Percentiles rank a stretch among this genome's conserved stretches.
These are phyloP conservation scores for Ylistrum balloti DNA, from an alignment of 1,140 invertebrate genomes.

Conservation along the genomic window DNA sequence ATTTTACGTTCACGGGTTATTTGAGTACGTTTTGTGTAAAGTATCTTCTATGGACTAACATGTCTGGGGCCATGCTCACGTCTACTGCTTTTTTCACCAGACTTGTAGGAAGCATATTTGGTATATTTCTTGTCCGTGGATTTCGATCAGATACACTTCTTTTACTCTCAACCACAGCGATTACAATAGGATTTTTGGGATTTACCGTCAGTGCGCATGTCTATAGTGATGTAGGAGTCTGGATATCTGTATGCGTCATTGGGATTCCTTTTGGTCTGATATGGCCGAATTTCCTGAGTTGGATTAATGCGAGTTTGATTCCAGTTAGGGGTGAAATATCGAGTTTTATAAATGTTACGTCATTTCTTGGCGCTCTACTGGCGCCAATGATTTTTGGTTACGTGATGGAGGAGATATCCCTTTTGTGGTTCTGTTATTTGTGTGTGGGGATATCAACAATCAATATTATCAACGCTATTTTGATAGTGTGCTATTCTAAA, in stretches of 20 bases:
- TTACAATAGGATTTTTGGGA: constrained; percentile 40
- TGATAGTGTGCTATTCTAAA: background rate
- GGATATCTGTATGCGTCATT: constrained; percentile 53
- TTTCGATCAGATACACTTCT: constrained; percentile 55
- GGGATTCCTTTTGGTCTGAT: constrained; percentile 64
- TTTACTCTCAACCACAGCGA: constrained; percentile 38
- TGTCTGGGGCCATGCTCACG: constrained; percentile 54
- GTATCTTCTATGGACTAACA: constrained; percentile 61
- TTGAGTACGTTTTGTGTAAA: constrained; percentile 64
- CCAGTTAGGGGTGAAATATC: constrained; percentile 63
- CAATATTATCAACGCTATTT: background rate
- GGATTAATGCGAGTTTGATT: constrained; percentile 64
- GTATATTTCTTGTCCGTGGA: constrained; percentile 57
- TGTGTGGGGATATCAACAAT: background rate
- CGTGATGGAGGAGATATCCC: constrained; percentile 66
- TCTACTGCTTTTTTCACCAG: constrained; percentile 64
- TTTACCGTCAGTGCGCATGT: constrained; percentile 49
- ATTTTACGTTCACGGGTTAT: constrained; percentile 64
- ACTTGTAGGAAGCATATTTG: constrained; percentile 57
- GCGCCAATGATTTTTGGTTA: constrained; percentile 65
- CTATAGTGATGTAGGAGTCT: constrained; percentile 48
- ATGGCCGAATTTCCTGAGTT: constrained; percentile 65
- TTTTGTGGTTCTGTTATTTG: constrained; percentile 66
- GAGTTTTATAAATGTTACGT: constrained; percentile 63
- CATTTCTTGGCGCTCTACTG: constrained; percentile 64